Conservation (phyloP, 23 tunicate species). For the Halocynthia aurantium region DNA sequence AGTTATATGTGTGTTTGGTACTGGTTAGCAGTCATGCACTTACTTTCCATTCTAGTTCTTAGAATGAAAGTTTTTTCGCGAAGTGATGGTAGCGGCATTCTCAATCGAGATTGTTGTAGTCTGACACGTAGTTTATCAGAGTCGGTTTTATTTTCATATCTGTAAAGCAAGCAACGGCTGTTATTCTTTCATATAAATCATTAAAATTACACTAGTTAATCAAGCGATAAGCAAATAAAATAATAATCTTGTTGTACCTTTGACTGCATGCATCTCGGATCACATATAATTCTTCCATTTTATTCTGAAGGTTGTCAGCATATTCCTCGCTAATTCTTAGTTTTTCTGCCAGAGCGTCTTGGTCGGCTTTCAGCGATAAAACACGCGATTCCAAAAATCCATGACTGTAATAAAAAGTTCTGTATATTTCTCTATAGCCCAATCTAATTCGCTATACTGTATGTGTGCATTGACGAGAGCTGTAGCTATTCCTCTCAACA, state of each 20-base stretch:
- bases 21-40: conserved; percentile 10
- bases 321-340: conserved; percentile 59
- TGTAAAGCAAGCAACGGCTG: background rate
- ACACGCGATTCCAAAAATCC: conserved; percentile 59
- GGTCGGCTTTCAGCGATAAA: conserved; percentile 66
- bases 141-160: conserved; percentile 68
- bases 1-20: no score
- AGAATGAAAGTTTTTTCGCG: conserved; percentile 82
- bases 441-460: background rate
- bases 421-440: background rate
- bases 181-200: background rate
- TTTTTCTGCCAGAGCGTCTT: conserved; percentile 61
- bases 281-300: conserved; percentile 51
- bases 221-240: no score
- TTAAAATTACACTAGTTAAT: no score
- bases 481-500: background rate
- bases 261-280: conserved; percentile 65
- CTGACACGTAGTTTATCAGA: conserved; percentile 37
- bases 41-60: conserved; percentile 69
- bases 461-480: background rate
- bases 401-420: conserved; percentile 31
- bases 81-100: conserved; percentile 62
- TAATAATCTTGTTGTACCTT: conserved; percentile 25
- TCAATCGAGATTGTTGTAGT: conserved; percentile 35
- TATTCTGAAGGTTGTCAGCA: conserved; percentile 31